Evolutionary conservation across 2,797 vertebrate species (phyloP), one percentile per base, ranked within the genome.

Genomic region (Steatocranus sp.): DNA sequence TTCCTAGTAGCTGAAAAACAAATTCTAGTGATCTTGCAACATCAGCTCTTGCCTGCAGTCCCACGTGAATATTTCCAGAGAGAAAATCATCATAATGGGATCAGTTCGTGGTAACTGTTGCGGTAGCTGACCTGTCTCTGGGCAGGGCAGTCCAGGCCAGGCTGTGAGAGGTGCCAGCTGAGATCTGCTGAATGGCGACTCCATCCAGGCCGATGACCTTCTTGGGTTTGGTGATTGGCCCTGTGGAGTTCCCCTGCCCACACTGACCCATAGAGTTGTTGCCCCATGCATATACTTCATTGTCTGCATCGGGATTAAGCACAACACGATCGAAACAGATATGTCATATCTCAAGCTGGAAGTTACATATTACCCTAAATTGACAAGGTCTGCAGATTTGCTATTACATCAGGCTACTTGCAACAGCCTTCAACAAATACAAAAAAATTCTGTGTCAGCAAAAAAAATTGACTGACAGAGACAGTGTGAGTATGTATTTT

Each of bases 221-320:
- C 92, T 96, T 97, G 43, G 97, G 97, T 83, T 97, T 97, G 66
- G 96, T 96, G 92, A 97, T 95, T 0, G 97, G 97, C 2, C 96
- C 97, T 0, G 96, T 96, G 38, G 97, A 96, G 90, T 97, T 97
- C 1, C 97, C 96, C 91, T 97, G 97, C 3, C 97, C 97, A 63
- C 97, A 97, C 91, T 97, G 97, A 1, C 97, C 97, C 97, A 97
- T 97, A 87, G 97, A 96, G 88, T 97, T 97, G 93, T 97, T 97
- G 23, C 97, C 97, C 97, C 97, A 97, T 0, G 96, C 96, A 10
- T 96, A 97, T 1, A 97, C 96, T 83, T 97, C 97, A 56, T 97
- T 97, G 82, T 97, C 97, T 97, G 36, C 6, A 81, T 11, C 66
- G 46, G 11, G 68, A 56, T 58, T n/a, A 38, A 80, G 17, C 1